phyloP scores from a whole-genome alignment of 1,140 invertebrate genomes.

The Solenopsis invicta region DNA sequence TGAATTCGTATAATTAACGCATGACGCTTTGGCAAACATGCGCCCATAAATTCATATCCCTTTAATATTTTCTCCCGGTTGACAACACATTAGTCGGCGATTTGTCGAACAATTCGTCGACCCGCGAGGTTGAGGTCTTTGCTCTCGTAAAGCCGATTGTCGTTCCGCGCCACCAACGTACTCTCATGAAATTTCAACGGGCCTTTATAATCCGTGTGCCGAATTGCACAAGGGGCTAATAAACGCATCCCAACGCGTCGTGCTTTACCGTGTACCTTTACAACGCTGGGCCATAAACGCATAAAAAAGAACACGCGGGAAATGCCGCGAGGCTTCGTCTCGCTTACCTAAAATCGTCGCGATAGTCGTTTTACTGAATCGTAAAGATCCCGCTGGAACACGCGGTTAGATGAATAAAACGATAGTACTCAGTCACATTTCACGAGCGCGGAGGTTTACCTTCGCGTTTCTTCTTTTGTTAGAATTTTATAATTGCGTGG shows the following conservation, averaged over 20 bases:
- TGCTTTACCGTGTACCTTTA: conserved; percentile 62
- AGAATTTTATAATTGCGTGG: conserved; percentile 28
- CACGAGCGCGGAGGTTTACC: background rate
- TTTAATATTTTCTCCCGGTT: background rate
- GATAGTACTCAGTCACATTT: conserved; percentile 22
- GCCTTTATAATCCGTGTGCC: conserved; percentile 67
- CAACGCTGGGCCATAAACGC: conserved; percentile 66
- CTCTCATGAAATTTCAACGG: conserved; percentile 71
- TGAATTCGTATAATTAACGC: background rate
- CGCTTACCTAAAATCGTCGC: conserved; percentile 30
- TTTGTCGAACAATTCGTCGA: conserved; percentile 35
- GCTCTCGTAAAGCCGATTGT: conserved; percentile 70
- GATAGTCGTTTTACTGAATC: conserved; percentile 64
- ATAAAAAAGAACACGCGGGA: conserved; percentile 65
- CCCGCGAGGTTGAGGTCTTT: conserved; percentile 63
- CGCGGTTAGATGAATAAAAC: conserved; percentile 24
- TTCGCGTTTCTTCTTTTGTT: background rate
- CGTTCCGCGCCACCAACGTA: conserved; percentile 28
- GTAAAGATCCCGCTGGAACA: conserved; percentile 65
- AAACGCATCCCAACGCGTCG: conserved; percentile 61
- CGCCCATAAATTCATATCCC: background rate
- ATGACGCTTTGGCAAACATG: background rate
- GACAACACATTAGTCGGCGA: background rate
- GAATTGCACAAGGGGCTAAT: conserved; percentile 69
- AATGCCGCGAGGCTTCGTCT: conserved; percentile 38